Base-by-base conservation (phyloP, 2,797 vertebrate genomes). In the Brachymystax lenok region DNA sequence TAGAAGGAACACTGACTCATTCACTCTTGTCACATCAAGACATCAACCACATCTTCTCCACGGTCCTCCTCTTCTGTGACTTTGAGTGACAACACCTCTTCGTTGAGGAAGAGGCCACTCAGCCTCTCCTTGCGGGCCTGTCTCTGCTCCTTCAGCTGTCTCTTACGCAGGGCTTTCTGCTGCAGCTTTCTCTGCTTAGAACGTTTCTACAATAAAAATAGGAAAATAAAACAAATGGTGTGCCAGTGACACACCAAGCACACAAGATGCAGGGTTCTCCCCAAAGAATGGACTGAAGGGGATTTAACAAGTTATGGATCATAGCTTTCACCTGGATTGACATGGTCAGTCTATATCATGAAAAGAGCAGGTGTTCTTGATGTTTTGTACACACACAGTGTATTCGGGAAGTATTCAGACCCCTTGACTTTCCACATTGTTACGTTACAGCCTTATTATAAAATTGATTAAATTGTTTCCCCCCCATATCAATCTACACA, bases 171-270 rank as follows among this genome's bases (percentile, higher is more conserved):
- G 10, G 98, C 97, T 88, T 99, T 99, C 92, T 99, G 98, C 88
- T 99, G 98, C 19, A 99, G 93, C 77, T 99, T 99, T 5, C 98
- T 94, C 78, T 99, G 98, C 85, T 99, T 99, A 2, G 98, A 99
- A 68, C 98, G 96, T 88, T 99, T 99, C 98, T 99, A 91, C 3
- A 82, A 51, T 5, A 27, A 4, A 52, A 46, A 69, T 13, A 46
- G 19, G n/a, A 50, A 19, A 70, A 21, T 63, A 70, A 46, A 46
- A 68, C 14, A 6, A 0, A 16, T 28, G 2, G 2, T 67, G 5
- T 67, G 5, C 27, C 27, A 24, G 56, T 6, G 19, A 2, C 19
- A 61, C 56, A 24, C 56, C 56, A 61, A 61, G 56, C 16, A 8
- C 56, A n/a, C 19, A 21, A 8, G n/a, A 61, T 4, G 5, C 16